phyloP scores from a whole-genome alignment of 2,888 invertebrate genomes.

The Sipha maydis region DNA sequence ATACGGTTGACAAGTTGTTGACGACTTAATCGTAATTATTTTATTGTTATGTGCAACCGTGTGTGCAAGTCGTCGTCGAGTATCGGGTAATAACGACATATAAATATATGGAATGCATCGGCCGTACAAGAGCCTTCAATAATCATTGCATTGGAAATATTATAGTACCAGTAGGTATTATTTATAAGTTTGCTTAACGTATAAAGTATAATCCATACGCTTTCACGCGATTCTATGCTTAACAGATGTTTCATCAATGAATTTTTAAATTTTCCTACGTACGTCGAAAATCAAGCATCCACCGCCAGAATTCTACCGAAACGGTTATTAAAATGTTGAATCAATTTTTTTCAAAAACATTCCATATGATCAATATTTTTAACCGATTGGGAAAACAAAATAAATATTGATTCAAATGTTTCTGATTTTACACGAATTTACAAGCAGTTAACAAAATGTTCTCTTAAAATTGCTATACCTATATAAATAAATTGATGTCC shows the following conservation, averaged over 20 bases:
- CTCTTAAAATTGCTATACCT: background rate
- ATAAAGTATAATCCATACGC: conserved; percentile 28
- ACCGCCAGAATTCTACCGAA: no score
- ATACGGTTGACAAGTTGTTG: conserved; percentile 54
- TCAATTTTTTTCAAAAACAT: no score
- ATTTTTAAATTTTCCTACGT: no score
- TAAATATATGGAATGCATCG: background rate
- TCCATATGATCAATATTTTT: no score
- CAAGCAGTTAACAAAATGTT: background rate
- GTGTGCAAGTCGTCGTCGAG: background rate
- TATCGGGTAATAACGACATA: background rate
- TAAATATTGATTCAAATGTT: background rate
- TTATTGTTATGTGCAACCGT: background rate
- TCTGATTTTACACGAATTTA: background rate
- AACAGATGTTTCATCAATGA: no score
- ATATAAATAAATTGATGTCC: background rate
- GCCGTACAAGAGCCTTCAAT: background rate
- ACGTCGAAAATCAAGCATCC: no score
- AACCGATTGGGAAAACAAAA: no score
- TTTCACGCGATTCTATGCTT: background rate
- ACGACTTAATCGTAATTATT: conserved; percentile 61
- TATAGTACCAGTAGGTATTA: background rate
- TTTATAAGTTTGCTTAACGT: background rate
- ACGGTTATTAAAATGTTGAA: no score
- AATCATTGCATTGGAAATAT: background rate